phyloP scores from a whole-genome alignment of 1,140 invertebrate genomes.

The Sitophilus oryzae region DNA sequence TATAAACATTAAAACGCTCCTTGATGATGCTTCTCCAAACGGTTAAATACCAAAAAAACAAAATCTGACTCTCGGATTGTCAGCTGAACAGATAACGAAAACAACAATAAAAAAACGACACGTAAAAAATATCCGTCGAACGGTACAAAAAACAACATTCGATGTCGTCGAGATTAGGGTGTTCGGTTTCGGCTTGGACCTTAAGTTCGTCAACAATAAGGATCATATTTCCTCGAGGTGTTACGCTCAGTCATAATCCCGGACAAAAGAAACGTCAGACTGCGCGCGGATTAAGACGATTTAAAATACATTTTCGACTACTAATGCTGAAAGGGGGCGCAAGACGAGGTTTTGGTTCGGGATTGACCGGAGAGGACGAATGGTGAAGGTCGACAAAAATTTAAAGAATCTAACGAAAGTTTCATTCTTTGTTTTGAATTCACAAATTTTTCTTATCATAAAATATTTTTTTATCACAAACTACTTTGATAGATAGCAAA shows the following conservation, averaged over 20 bases:
- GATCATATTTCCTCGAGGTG: constrained; percentile 6
- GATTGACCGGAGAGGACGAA: no score
- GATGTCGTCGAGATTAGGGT: constrained; percentile 1
- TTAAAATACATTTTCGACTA: neutral
- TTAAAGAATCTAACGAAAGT: no score
- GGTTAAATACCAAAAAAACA: no score
- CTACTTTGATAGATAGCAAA: no score
- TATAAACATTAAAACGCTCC: no score
- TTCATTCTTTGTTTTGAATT: no score
- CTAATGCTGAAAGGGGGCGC: neutral
- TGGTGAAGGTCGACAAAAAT: no score
- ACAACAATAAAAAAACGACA: neutral
- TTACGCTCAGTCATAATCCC: neutral
- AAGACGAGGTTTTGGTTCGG: no score
- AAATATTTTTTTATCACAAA: no score
- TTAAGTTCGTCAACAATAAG: neutral
- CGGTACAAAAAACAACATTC: neutral
- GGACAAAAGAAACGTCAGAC: neutral
- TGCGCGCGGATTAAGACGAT: neutral
- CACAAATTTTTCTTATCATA: no score
- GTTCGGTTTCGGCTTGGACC: neutral
- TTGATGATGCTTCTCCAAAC: no score
- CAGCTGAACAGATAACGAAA: neutral
- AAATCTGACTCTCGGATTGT: neutral
- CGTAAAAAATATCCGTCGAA: neutral